phyloP scores from a whole-genome alignment of 1,140 invertebrate genomes.

The Drosophila kurseongensis region DNA sequence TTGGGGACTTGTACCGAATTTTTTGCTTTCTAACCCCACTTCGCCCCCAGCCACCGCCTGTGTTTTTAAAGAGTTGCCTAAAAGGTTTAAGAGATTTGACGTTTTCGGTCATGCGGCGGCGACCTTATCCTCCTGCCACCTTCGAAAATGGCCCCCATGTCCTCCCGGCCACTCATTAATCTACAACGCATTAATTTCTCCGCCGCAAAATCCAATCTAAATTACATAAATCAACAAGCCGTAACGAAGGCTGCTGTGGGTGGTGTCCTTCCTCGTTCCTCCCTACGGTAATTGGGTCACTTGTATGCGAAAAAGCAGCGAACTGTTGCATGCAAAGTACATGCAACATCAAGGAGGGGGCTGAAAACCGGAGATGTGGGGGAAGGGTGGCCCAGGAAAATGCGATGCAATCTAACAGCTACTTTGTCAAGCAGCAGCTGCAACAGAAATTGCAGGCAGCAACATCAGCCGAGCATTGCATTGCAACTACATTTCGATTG shows the following conservation, averaged over 20 bases:
- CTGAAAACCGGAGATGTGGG: not conserved
- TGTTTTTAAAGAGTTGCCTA: constrained; percentile 64
- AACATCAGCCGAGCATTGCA: constrained; percentile 10
- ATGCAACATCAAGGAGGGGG: constrained; percentile 29
- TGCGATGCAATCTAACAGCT: constrained; percentile 78
- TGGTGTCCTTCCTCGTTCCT: constrained; percentile 1
- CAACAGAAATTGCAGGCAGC: constrained; percentile 23
- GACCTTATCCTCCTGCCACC: constrained; percentile 27
- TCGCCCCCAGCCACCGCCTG: not conserved
- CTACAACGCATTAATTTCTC: constrained; percentile 80
- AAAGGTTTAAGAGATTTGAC: constrained; percentile 70
- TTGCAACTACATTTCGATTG: constrained; percentile 62
- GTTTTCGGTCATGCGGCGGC: constrained; percentile 54
- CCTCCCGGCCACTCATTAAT: constrained; percentile 76
- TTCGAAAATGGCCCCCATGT: constrained; percentile 31
- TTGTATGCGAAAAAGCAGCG: constrained; percentile 81
- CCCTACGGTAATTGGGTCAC: constrained; percentile 71
- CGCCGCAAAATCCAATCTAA: constrained; percentile 80
- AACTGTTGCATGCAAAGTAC: constrained; percentile 76
- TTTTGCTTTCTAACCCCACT: constrained; percentile 17
- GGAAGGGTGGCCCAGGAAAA: constrained; percentile 29
- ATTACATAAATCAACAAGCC: constrained; percentile 82
- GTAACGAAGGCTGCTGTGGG: constrained; percentile 58
- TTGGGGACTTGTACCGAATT: constrained; percentile 70
- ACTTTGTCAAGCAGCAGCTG: constrained; percentile 78